Evolutionary conservation across 1,140 invertebrate genomes (phyloP).

Genomic region (Philaenus spumarius): DNA sequence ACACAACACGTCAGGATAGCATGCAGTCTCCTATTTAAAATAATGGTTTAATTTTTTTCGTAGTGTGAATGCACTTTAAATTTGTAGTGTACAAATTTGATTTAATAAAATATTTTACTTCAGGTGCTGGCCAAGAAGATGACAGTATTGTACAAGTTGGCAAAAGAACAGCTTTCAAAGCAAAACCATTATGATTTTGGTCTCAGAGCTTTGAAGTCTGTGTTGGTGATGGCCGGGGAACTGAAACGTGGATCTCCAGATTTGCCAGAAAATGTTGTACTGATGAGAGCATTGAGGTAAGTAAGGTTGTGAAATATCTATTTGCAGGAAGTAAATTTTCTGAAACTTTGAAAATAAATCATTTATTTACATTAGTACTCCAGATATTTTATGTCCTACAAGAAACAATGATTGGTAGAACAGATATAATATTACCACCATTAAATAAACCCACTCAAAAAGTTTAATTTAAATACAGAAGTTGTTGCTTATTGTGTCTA

Average conservation of each 20-base stretch:
- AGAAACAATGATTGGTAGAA: no score
- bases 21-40: no score
- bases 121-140: slow-evolving; percentile 84
- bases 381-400: no score
- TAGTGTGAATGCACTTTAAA: background rate
- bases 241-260: slow-evolving; percentile 67
- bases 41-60: slow-evolving; percentile 16
- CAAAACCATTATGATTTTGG: slow-evolving; percentile 93
- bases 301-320: no score
- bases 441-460: no score
- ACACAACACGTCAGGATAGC: no score
- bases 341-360: no score
- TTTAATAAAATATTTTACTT: slow-evolving; percentile 8
- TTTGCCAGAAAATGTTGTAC: slow-evolving; percentile 71
- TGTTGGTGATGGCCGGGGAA: slow-evolving; percentile 82
- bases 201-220: slow-evolving; percentile 78
- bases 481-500: no score
- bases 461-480: no score
- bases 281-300: slow-evolving; percentile 73
- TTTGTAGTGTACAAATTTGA: background rate
- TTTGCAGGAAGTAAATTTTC: no score
- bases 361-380: no score
- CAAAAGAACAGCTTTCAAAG: slow-evolving; percentile 80
- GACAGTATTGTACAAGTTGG: slow-evolving; percentile 80
- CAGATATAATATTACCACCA: no score